Evolutionary conservation across 2,888 invertebrate species (phyloP).

Genomic region (Acronicta alni): DNA sequence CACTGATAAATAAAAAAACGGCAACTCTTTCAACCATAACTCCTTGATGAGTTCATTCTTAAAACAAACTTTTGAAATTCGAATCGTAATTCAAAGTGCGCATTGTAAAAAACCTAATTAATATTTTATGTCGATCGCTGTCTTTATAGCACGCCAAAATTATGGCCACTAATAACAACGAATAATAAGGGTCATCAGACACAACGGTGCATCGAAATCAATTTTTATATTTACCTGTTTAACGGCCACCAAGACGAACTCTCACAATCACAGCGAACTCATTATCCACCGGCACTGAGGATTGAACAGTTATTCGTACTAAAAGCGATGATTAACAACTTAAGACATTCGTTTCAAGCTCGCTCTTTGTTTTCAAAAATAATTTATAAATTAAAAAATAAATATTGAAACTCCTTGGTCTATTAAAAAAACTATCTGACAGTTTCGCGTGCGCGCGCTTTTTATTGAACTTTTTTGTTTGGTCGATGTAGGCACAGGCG

Average conservation of each 20-base stretch:
- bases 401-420: constrained; percentile 45
- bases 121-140: constrained; percentile 54
- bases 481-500: constrained; percentile 65
- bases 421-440: constrained; percentile 67
- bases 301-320: constrained; percentile 84
- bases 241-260: constrained; percentile 77
- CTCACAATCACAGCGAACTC: constrained; percentile 86
- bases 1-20: constrained; percentile 73
- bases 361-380: constrained; percentile 29
- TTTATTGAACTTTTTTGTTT: constrained; percentile 71
- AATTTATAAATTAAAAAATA: constrained; percentile 46
- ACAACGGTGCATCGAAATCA: constrained; percentile 70
- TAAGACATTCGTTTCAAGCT: constrained; percentile 43
- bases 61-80: constrained; percentile 39
- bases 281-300: constrained; percentile 84
- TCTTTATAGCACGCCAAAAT: constrained; percentile 50
- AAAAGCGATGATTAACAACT: constrained; percentile 74
- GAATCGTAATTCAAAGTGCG: constrained; percentile 43
- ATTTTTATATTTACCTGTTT: constrained; percentile 85
- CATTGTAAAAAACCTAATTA: constrained; percentile 54
- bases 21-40: constrained; percentile 60
- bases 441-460: constrained; percentile 83
- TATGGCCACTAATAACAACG: constrained; percentile 39
- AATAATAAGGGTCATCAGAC: constrained; percentile 62
- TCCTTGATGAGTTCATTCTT: constrained; percentile 50